Base-by-base conservation (phyloP, 2,888 invertebrate genomes). In the Pelosia muscerda region DNA sequence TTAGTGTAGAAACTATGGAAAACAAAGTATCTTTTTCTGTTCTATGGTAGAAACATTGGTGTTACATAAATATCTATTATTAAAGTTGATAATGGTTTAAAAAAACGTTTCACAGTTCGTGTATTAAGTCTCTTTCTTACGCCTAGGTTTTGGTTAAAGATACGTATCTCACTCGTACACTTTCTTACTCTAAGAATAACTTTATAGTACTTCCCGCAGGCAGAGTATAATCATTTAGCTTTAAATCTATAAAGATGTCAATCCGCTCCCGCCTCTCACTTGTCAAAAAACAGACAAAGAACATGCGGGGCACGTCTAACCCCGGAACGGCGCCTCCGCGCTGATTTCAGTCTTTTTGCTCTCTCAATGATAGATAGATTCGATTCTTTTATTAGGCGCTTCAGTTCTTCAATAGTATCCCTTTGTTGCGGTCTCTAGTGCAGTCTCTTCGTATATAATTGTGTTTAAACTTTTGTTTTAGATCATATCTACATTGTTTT, bases 281-380 rank as follows among this genome's bases (percentile, higher is more conserved):
- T 75, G 60, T 23, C 31, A 73, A 71, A 11, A 42, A 63, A 34
- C 72, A 69, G 53, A 79, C 78, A 84, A 82, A 82, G 84, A 78
- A 84, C 88, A 92, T 92, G 91, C 92, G 82, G 85, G 77, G 84
- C 93, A 93, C 93, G 92, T 92, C 86, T 84, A 79, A 78, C 75
- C 82, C 83, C 84, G 84, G 89, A 88, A 87, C 85, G 82, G 80
- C 79, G 87, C 88, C 85, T 87, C 86, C 85, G 84, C 88, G 84
- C 90, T 92, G 92, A 93, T 92, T 93, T 88, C 80, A 86, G 84
- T 83, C 84, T 90, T 91, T 91, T 89, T 88, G 85, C 88, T 84
- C 82, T 83, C 76, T 84, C 88, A 89, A 86, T 88, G 90, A 92
- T 89, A 91, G 90, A 89, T 89, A 88, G 87, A 88, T 82, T 83